Base-by-base conservation (phyloP, 2,888 invertebrate genomes). In the Dioctria linearis region DNA sequence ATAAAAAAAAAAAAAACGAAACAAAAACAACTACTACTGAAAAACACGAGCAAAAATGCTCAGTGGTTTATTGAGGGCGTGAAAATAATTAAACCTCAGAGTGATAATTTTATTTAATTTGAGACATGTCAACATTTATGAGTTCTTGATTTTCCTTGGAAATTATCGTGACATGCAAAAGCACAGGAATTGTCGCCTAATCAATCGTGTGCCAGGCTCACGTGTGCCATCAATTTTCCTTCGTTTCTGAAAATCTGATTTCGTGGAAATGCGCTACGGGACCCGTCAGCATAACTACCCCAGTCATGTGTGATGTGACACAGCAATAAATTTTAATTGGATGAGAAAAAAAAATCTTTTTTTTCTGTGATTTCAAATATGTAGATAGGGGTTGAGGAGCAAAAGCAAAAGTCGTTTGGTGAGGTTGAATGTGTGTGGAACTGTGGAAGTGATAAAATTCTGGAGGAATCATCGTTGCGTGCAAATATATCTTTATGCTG, bases 241-340 rank as follows among this genome's bases (percentile, higher is more conserved):
- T 37, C 40, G 8, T 61, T 39, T 11, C 63, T 63, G 8, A 5
- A 37, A 39, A 37, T 63, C 40, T 37, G 39, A 63, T 39, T 39
- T 40, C 9, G 8, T 9, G 3, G 40, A 61, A 63, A 63, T 63
- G 40, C 63, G 63, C n/a, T 13, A 39, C 46, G 5, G 25, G 59
- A 76, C 13, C 25, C 49, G 46, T 61, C 49, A 49, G 40, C 42
- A 76, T 75, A 75, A 75, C 51, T 51, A 69, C 69, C 69, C 39
- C 11, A 51, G 39, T 49, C 39, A 54, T 69, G 73, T 63, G 76
- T 63, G 43, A 37, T 63, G 76, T 63, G 43, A 37, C 46, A 49
- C 39, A 63, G 61, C 76, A 63, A 76, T 76, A 76, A 76, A 76
- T 76, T 76, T 76, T 76, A 76, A 76, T 76, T 76, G 76, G 76